Evolutionary conservation across 2,797 vertebrate genomes (phyloP), one percentile per base, ranked within the genome.

Genomic region (Mormyrops boulengeri): DNA sequence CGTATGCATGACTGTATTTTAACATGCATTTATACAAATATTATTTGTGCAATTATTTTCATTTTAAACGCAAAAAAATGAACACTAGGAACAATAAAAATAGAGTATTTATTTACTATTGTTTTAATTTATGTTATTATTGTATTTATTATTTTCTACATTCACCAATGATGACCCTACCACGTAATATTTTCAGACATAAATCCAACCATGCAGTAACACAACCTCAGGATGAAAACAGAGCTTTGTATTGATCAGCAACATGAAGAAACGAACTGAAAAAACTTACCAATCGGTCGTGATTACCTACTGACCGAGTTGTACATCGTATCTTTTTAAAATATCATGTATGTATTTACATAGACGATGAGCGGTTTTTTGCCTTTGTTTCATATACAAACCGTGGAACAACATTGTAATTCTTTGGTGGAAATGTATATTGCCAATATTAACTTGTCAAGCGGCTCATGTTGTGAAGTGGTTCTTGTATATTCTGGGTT

Each of bases 341-440:
- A 92, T 92, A 91, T 92, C 93, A 90, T 91, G 52, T 57, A 91
- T 94, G 94, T 94, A 94, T 95, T 93, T 94, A 93, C 94, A 92
- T 93, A 94, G 93, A 94, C 93, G 92, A 95, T 94, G 95, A 95
- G 95, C 93, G 93, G 90, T n/a, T 95, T 92, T 92, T 93, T 50
- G 95, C 92, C 94, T 94, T 95, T 93, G 93, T 93, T 95, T 94
- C 94, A 94, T 94, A 95, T 95, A 94, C 94, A 95, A 94, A 90
- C 93, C 93, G 94, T 95, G 92, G 94, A 95, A 91, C 88, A 90
- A 88, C 89, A 94, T 94, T 97, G 96, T 98, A 96, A 96, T 94
- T 93, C 95, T 95, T 95, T 96, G 95, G 97, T 97, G 96, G 97
- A 97, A 96, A 95, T 98, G 97, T 98, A 97, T 96, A 97, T 94